Percentiles rank a stretch among this genome's conserved stretches.
phyloP scores from a whole-genome alignment of 2,888 invertebrate genomes.

The Neoitamus cyanurus region DNA sequence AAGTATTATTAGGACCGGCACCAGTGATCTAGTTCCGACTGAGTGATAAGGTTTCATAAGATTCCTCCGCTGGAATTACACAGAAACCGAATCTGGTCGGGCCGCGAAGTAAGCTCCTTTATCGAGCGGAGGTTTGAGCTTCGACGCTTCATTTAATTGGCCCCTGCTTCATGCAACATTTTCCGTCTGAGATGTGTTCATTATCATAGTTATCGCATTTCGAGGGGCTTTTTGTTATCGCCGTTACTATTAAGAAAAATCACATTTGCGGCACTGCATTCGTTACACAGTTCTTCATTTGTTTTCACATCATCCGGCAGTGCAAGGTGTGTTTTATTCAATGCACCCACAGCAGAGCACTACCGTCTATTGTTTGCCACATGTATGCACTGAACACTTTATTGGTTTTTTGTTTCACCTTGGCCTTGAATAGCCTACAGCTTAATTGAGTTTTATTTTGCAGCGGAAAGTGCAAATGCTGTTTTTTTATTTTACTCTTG shows the following conservation, averaged over 20 bases:
- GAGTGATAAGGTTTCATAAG: not conserved
- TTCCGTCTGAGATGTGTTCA: not conserved
- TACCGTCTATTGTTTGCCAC: constrained; percentile 12
- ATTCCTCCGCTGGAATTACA: not conserved
- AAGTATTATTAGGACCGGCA: not conserved
- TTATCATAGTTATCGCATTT: not conserved
- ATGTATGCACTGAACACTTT: not conserved
- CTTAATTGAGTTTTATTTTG: constrained; percentile 31
- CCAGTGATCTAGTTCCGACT: not conserved
- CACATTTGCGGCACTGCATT: not conserved
- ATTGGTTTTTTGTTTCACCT: constrained; percentile 24
- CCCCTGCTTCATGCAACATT: not conserved
- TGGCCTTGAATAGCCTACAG: constrained; percentile 20
- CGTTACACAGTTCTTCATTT: not conserved
- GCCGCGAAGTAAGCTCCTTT: not conserved
- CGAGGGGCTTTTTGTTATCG: not conserved
- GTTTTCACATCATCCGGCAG: not conserved
- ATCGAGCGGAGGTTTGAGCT: not conserved
- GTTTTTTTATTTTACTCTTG: not conserved
- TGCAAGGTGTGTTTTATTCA: not conserved
- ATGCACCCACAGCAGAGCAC: not conserved
- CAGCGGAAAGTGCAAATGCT: constrained; percentile 6
- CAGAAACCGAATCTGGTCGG: not conserved
- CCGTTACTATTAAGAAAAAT: not conserved
- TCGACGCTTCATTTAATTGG: not conserved